A percentile compares a stretch with the other conserved stretches of the same genome.
phyloP scores from a whole-genome alignment of 2,113 vertebrate species.

The Phaethornis superciliosus region DNA sequence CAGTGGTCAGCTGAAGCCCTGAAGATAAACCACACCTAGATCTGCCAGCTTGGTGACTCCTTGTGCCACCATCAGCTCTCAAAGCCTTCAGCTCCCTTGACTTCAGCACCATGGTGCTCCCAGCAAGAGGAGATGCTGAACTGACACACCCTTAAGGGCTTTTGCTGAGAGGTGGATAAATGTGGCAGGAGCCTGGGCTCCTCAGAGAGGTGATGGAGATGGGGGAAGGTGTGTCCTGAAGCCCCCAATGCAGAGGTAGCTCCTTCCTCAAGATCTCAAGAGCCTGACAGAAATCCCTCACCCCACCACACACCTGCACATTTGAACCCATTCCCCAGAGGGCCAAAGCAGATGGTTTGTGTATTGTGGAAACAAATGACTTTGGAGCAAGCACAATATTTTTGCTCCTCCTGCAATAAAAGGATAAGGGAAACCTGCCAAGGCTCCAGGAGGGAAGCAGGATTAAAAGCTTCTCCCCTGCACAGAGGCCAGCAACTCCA shows the following conservation, averaged over 20 bases:
- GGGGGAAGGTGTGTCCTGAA: not conserved
- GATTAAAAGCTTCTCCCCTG: slow-evolving; percentile 28
- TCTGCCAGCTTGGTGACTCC: not conserved
- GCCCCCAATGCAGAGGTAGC: not conserved
- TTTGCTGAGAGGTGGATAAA: accelerated
- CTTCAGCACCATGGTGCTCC: not conserved
- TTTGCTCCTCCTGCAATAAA: not conserved
- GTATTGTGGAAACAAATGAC: accelerated
- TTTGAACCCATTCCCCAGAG: accelerated
- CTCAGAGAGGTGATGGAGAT: accelerated
- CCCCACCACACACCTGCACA: not conserved
- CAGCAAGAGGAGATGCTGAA: not conserved
- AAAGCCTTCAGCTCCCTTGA: not conserved
- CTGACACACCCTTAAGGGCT: not conserved
- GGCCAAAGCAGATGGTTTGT: not conserved
- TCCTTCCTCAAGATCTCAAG: not conserved
- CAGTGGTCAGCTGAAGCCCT: too few species aligned
- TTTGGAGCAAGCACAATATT: not conserved
- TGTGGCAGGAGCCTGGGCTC: not conserved
- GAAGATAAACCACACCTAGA: not conserved
- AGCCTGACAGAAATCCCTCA: not conserved
- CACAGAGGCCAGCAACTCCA: not conserved
- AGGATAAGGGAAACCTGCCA: not conserved
- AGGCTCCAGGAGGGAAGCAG: not conserved
- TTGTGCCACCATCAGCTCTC: not conserved